These are phyloP conservation scores for Turnix velox DNA, from an alignment of 2,113 vertebrate species.

Conservation along the genomic window DNA sequence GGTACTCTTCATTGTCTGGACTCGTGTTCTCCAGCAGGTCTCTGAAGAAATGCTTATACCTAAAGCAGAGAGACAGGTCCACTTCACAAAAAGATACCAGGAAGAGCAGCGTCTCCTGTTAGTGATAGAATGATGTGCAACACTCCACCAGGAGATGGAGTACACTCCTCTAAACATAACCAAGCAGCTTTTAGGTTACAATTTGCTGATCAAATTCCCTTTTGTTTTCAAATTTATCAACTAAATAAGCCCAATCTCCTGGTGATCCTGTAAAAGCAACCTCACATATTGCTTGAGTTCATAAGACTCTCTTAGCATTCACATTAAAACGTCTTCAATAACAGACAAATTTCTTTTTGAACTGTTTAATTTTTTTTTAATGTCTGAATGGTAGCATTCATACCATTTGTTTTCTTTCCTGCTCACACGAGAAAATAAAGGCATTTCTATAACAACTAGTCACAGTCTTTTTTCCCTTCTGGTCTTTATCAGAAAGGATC, in stretches of 20 bases:
- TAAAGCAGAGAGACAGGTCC: conserved; percentile 32
- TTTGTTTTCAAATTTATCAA: neutral
- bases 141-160: neutral
- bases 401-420: neutral
- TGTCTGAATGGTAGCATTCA: neutral
- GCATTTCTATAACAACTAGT: neutral
- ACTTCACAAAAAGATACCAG: neutral
- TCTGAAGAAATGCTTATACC: conserved; percentile 84
- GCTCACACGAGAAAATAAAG: neutral
- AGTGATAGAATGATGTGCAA: neutral
- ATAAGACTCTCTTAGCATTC: neutral
- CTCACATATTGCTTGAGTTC: neutral
- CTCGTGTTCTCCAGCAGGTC: conserved; percentile 85
- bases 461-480: neutral
- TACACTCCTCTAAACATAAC: neutral
- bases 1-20: conserved; percentile 76
- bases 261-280: neutral
- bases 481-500: neutral
- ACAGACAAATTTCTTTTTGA: neutral
- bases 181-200: neutral
- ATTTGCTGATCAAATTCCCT: neutral
- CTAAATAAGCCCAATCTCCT: neutral
- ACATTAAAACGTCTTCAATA: neutral
- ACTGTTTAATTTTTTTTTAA: neutral
- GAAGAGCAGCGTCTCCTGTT: neutral